Percentiles rank a stretch among this genome's conserved stretches.
phyloP scores from a whole-genome alignment of 2,888 invertebrate species.

The Lacanobia oleracea region DNA sequence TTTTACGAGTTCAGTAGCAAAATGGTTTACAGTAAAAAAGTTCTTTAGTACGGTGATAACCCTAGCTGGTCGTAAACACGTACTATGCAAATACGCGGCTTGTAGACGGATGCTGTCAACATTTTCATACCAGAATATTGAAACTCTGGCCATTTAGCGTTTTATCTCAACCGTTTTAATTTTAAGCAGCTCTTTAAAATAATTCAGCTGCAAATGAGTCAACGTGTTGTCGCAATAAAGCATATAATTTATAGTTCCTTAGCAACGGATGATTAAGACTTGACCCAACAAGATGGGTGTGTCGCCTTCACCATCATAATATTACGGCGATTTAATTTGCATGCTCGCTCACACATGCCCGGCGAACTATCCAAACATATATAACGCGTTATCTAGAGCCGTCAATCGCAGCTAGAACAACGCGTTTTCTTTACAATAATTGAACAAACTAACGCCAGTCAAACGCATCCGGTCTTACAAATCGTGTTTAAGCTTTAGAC shows the following conservation, averaged over 20 bases:
- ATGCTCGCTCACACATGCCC: constrained; percentile 51
- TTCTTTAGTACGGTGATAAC: constrained; percentile 70
- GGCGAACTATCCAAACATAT: constrained; percentile 46
- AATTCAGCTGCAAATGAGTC: constrained; percentile 54
- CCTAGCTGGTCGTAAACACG: constrained; percentile 74
- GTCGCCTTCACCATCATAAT: constrained; percentile 56
- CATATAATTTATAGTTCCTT: constrained; percentile 59
- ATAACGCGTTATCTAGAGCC: constrained; percentile 52
- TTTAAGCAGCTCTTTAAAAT: constrained; percentile 54
- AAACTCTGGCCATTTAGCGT: constrained; percentile 64
- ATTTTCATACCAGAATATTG: constrained; percentile 78
- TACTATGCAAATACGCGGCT: constrained; percentile 78
- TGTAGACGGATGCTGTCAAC: constrained; percentile 78
- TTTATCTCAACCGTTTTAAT: constrained; percentile 59
- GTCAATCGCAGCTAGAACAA: constrained; percentile 66
- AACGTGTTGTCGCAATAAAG: constrained; percentile 52
- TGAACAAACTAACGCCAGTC: constrained; percentile 85
- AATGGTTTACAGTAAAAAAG: constrained; percentile 57
- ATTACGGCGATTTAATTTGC: constrained; percentile 58
- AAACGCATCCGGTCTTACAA: constrained; percentile 84
- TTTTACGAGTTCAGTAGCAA: constrained; percentile 63
- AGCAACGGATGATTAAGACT: constrained; percentile 57
- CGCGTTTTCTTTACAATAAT: constrained; percentile 76
- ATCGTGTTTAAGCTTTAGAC: constrained; percentile 73
- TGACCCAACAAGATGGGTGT: constrained; percentile 57